Conservation (phyloP, 2,113 vertebrate genomes). For the Microcebus griseorufus region DNA sequence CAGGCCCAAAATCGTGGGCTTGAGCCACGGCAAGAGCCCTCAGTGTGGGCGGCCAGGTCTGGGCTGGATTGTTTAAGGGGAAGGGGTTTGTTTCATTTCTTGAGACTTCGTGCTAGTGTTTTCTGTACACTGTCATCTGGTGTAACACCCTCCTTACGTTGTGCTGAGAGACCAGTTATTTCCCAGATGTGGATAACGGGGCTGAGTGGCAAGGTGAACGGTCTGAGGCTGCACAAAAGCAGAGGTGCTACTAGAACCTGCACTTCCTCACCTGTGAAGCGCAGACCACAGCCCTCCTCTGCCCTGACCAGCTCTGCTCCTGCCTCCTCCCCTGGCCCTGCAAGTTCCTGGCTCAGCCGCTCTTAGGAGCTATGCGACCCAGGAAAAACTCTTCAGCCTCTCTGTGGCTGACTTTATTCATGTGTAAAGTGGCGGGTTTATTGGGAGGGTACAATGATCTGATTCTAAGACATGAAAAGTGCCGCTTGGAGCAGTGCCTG, state of each 20-base stretch:
- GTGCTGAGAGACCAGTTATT: background rate
- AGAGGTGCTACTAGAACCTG: background rate
- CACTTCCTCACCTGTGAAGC: background rate
- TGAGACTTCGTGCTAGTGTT: background rate
- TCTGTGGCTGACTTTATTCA: background rate
- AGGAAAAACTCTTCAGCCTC: background rate
- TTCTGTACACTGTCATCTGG: rapidly evolving
- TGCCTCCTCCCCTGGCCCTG: rapidly evolving
- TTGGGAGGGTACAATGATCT: background rate
- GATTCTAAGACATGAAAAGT: rapidly evolving
- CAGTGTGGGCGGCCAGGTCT: background rate
- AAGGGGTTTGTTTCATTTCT: background rate
- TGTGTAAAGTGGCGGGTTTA: background rate
- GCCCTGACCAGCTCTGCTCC: rapidly evolving
- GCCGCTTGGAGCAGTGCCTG: rapidly evolving
- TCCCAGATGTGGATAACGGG: background rate
- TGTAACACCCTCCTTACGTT: background rate
- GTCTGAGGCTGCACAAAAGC: background rate
- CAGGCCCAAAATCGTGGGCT: background rate
- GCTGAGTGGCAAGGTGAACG: rapidly evolving
- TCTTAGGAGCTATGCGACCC: background rate
- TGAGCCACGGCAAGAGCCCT: background rate
- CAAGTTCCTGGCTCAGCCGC: background rate
- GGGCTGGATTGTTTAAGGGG: background rate
- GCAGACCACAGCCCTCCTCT: background rate